Conservation (phyloP, 2,888 invertebrate genomes). For the Apamea epomidion region DNA sequence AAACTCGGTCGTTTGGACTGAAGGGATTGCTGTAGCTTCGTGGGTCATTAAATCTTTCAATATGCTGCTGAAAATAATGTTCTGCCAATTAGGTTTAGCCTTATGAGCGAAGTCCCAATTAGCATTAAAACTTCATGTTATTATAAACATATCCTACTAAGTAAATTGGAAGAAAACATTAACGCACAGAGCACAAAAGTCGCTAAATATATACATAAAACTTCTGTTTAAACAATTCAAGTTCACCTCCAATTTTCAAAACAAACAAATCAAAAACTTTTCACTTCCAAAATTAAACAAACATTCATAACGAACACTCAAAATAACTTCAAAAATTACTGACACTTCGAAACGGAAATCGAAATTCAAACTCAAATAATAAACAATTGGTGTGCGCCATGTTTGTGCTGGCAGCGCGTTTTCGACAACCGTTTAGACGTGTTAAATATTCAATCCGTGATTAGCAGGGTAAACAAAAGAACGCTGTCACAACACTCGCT, state of each 20-base stretch:
- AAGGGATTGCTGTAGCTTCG: not conserved
- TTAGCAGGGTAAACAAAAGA: slow-evolving; percentile 63
- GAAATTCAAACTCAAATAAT: slow-evolving; percentile 57
- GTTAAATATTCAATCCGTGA: slow-evolving; percentile 64
- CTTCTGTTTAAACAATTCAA: slow-evolving; percentile 37
- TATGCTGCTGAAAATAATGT: not conserved
- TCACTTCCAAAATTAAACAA: slow-evolving; percentile 41
- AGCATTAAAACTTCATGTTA: not conserved
- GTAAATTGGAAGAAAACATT: slow-evolving; percentile 13
- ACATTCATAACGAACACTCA: slow-evolving; percentile 42
- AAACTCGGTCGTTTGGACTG: slow-evolving; percentile 14
- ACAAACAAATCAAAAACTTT: slow-evolving; percentile 42
- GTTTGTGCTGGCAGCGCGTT: slow-evolving; percentile 54
- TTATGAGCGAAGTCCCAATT: not conserved
- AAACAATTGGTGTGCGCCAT: slow-evolving; percentile 49
- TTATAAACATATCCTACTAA: slow-evolving; percentile 4
- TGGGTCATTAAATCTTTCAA: slow-evolving; percentile 2
- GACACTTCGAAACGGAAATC: slow-evolving; percentile 50
- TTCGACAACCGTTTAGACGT: slow-evolving; percentile 39
- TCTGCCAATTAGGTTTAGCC: not conserved
- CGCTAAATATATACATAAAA: slow-evolving; percentile 6
- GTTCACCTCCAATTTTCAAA: slow-evolving; percentile 31
- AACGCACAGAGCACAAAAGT: not conserved
- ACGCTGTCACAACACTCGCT: slow-evolving; percentile 53
- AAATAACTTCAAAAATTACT: slow-evolving; percentile 55